A percentile compares a stretch with the other conserved stretches of the same genome.
Conservation (phyloP, 2,888 invertebrate genomes). For the Acanthococcus lagerstroemiae region DNA sequence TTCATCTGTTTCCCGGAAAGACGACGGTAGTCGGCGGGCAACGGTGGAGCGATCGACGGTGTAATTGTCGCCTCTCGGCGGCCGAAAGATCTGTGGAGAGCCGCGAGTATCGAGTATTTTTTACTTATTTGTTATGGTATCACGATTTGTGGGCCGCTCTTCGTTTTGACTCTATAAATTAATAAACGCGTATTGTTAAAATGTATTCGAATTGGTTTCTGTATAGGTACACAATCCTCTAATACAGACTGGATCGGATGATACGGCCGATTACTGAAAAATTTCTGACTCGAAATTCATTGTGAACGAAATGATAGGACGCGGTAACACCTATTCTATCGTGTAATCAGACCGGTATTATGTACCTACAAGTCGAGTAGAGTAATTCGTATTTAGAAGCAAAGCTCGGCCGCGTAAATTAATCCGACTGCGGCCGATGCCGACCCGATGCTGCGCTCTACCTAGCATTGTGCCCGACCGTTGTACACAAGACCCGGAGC, state of each 20-base stretch:
- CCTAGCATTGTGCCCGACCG: not conserved
- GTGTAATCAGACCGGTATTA: conserved; percentile 9
- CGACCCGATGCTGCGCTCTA: not conserved
- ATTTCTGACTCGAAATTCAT: not conserved
- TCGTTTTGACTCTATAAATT: too few relatives aligned
- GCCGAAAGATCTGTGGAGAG: too few relatives aligned
- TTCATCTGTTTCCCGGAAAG: too few relatives aligned
- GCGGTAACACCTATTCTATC: not conserved
- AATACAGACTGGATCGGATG: too few relatives aligned
- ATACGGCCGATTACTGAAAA: not conserved
- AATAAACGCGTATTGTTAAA: not conserved
- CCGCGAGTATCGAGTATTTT: too few relatives aligned
- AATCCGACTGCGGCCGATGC: not conserved
- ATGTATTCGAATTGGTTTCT: not conserved
- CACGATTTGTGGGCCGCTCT: too few relatives aligned
- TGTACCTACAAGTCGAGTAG: too few relatives aligned
- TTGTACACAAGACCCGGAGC: not conserved
- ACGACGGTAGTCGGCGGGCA: too few relatives aligned
- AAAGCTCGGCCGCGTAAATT: not conserved
- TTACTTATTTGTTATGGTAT: too few relatives aligned
- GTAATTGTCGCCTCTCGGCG: too few relatives aligned
- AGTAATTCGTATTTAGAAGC: not conserved
- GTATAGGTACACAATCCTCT: too few relatives aligned
- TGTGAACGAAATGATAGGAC: not conserved
- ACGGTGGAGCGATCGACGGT: too few relatives aligned